phyloP scores from a whole-genome alignment of 30 jellyfish, hydroid and myxozoan genomes.

The Hydractinia symbiolongicarpus region DNA sequence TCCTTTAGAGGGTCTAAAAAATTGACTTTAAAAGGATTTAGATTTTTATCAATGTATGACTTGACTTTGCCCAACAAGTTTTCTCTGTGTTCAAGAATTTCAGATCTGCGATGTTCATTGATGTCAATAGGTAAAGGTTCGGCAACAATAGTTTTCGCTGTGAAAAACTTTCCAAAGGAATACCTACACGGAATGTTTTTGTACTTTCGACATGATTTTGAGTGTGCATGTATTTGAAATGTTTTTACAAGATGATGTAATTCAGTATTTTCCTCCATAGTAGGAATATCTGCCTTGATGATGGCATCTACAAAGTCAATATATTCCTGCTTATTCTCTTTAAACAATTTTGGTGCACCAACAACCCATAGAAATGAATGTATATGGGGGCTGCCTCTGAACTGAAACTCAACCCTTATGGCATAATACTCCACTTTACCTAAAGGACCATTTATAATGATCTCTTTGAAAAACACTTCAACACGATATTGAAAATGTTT shows the following conservation, averaged over 20 bases:
- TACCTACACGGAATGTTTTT: constrained; percentile 30
- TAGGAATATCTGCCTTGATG: not conserved
- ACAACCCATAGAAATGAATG: constrained; percentile 37
- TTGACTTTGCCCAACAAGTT: too few species aligned
- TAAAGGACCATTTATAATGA: not conserved
- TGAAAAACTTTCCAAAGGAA: constrained; percentile 16
- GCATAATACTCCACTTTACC: too few species aligned
- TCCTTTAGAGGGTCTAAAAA: too few species aligned
- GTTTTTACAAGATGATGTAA: too few species aligned
- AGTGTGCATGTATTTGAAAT: constrained; percentile 15
- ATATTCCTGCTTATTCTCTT: too few species aligned
- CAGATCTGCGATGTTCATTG: not conserved
- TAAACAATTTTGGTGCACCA: not conserved
- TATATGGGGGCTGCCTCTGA: constrained; percentile 38
- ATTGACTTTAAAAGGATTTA: too few species aligned
- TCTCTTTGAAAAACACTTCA: not conserved
- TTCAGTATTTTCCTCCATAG: too few species aligned
- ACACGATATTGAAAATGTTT: not conserved
- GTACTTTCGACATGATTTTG: constrained; percentile 36
- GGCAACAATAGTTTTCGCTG: not conserved
- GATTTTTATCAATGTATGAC: too few species aligned
- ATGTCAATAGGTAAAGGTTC: too few species aligned
- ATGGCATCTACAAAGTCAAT: not conserved
- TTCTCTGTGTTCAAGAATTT: too few species aligned
- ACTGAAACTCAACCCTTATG: constrained; percentile 36